These are phyloP conservation scores for Calephelis perditalis DNA, from an alignment of 2,888 invertebrate species.

Conservation along the genomic window DNA sequence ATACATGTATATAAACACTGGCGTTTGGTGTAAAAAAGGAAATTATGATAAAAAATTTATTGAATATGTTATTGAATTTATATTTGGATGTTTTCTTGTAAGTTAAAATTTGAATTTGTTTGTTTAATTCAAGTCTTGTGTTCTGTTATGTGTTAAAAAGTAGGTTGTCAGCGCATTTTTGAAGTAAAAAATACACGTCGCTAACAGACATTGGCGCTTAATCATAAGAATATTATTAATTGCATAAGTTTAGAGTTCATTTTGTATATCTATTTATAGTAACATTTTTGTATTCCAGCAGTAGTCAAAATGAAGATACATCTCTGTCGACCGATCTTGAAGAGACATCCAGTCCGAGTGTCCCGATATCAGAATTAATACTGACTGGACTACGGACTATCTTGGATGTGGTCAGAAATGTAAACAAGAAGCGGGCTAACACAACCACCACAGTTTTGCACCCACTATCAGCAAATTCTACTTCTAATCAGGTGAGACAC, in stretches of 20 bases:
- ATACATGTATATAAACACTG: no score
- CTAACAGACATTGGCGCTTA: background rate
- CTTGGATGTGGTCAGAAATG: constrained; percentile 62
- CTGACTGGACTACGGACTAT: constrained; percentile 64
- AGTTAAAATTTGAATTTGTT: no score
- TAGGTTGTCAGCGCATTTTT: no score
- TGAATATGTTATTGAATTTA: no score
- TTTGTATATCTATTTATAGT: no score
- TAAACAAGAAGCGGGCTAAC: constrained; percentile 54
- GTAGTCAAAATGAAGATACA: constrained; percentile 27
- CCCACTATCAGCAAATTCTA: constrained; percentile 31
- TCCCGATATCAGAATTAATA: constrained; percentile 61
- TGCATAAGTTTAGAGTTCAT: background rate
- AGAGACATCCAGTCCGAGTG: constrained; percentile 35
- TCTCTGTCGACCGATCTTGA: constrained; percentile 27
- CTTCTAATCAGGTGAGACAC: constrained; percentile 45
- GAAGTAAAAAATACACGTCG: no score
- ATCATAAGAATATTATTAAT: background rate
- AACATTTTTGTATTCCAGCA: background rate
- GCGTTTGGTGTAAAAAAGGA: no score
- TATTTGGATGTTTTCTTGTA: no score
- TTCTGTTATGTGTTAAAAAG: no score
- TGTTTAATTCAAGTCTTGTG: no score
- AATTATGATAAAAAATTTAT: no score
- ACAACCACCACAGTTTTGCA: constrained; percentile 30